Evolutionary conservation across 2,797 vertebrate genomes (phyloP), one percentile per base, ranked within the genome.

Genomic region (Moxostoma hubbsi): DNA sequence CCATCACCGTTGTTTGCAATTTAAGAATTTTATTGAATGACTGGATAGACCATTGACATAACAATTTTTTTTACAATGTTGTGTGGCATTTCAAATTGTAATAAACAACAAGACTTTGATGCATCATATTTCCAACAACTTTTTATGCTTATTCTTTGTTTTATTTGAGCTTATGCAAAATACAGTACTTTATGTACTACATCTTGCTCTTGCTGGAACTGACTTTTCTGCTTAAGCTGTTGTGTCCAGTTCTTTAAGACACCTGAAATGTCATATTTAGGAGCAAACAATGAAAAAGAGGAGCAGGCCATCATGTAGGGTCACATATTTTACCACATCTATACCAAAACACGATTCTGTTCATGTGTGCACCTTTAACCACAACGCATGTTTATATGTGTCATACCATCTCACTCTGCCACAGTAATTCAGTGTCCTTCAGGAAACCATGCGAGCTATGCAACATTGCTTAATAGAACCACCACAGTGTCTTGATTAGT

Each of bases 381-480:
- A 49, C 46, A 8, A 53, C 12, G 13, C 1, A 24, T 24, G 24
- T 24, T 24, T 24, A 24, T 24, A 45, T 51, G 63, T 0, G 0
- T 10, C n/a, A 9, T 58, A 53, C 47, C 7, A 3, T n/a, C 7
- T 45, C 8, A 4, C 9, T 50, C 2, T 36, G 12, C 12, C n/a
- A 15, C 49, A 64, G 5, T 16, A 13, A 9, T 15, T 18, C 8
- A 15, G 51, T 66, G 2, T 57, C 8, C 69, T 70, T 18, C 75
- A 69, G 55, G 75, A 70, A 77, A 77, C 66, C 45, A 3, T 69
- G 11, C 47, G 5, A 0, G 0, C 36, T 70, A 70, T n/a, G 49
- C 62, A 62, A 50, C 9, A 50, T 43, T 67, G 46, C 63, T 76
- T 6, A 75, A 67, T 13, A 75, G 43, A 65, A 49, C 15, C 2